phyloP scores from a whole-genome alignment of 2,888 invertebrate species.

The Ametastegia equiseti region DNA sequence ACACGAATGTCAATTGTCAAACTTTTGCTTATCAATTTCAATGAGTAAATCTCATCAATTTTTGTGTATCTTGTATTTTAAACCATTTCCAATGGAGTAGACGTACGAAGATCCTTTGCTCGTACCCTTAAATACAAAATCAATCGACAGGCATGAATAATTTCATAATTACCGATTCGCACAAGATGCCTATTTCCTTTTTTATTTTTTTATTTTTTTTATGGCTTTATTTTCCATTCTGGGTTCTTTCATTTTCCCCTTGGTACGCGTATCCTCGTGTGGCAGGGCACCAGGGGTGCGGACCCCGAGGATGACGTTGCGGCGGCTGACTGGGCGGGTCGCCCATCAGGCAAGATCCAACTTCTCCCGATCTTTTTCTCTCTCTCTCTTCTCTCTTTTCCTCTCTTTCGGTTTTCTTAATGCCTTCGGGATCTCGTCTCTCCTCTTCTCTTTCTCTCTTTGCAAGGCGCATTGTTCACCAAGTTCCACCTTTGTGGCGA shows the following conservation, averaged over 20 bases:
- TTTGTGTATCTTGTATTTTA: too few species aligned
- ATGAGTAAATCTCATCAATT: too few species aligned
- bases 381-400: slow-evolving; percentile 49
- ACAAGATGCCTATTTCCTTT: neutral
- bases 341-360: slow-evolving; percentile 64
- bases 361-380: slow-evolving; percentile 48
- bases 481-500: slow-evolving; percentile 67
- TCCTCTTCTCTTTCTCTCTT: slow-evolving; percentile 51
- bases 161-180: neutral
- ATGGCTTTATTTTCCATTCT: too few species aligned
- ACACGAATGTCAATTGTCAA: too few species aligned
- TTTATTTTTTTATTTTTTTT: neutral
- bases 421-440: slow-evolving; percentile 15
- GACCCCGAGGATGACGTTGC: slow-evolving; percentile 73
- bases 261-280: slow-evolving; percentile 16
- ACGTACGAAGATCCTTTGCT: too few species aligned
- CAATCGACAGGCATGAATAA: neutral
- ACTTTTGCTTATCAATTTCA: too few species aligned
- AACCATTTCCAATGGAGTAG: too few species aligned
- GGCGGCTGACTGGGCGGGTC: slow-evolving; percentile 72
- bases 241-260: neutral
- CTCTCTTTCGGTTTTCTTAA: slow-evolving; percentile 49
- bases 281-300: slow-evolving; percentile 53
- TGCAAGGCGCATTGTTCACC: slow-evolving; percentile 64
- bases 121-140: too few species aligned